Conservation (phyloP, 2,888 invertebrate species). For the Eretmocerus hayati region DNA sequence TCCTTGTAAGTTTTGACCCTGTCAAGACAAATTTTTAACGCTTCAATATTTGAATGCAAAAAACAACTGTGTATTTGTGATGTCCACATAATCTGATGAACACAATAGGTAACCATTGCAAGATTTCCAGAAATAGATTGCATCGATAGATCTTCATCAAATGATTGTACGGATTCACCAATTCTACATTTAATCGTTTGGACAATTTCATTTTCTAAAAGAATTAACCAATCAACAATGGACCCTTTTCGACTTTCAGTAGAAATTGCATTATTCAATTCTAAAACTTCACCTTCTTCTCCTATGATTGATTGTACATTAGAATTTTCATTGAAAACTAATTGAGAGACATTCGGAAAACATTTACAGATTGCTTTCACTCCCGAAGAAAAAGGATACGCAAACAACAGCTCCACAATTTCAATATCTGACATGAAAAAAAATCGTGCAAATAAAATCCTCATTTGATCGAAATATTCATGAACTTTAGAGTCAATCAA, state of each 20-base stretch:
- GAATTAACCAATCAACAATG: constrained; percentile 62
- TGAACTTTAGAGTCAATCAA: constrained; percentile 58
- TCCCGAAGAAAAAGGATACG: constrained; percentile 56
- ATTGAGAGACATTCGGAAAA: constrained; percentile 59
- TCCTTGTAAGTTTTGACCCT: constrained; percentile 49
- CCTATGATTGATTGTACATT: constrained; percentile 59
- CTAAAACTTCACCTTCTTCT: constrained; percentile 54
- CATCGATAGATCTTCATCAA: constrained; percentile 31
- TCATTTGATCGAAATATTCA: constrained; percentile 60
- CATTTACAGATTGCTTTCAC: constrained; percentile 62
- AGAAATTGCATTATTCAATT: constrained; percentile 36
- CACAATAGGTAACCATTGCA: constrained; percentile 58
- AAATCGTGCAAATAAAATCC: constrained; percentile 63
- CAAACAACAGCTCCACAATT: constrained; percentile 64
- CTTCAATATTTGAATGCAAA: constrained; percentile 32
- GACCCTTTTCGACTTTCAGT: constrained; percentile 47
- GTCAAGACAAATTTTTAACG: constrained; percentile 48
- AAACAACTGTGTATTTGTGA: constrained; percentile 54
- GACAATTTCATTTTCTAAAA: constrained; percentile 57
- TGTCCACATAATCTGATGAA: constrained; percentile 62
- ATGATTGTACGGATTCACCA: constrained; percentile 25
- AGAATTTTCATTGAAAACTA: constrained; percentile 49
- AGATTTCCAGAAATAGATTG: constrained; percentile 58
- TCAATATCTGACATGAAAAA: constrained; percentile 72
- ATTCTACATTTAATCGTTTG: constrained; percentile 18